These are phyloP conservation scores for Gonocerus acuteangulatus DNA, from an alignment of 2,888 invertebrate species.

Conservation along the genomic window DNA sequence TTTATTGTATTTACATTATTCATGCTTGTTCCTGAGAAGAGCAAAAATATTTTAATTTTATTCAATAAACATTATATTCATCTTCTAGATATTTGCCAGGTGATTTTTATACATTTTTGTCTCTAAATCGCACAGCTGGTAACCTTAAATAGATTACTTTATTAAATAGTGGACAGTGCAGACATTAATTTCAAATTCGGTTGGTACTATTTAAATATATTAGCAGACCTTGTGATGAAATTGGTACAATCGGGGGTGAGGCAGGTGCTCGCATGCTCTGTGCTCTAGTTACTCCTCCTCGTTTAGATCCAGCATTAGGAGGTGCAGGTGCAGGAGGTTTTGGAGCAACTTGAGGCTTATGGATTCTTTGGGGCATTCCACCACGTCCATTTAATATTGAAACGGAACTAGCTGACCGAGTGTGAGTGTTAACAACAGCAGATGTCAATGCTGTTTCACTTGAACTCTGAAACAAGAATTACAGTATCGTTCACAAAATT, in stretches of 20 bases:
- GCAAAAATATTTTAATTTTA: too few species aligned
- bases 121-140: too few species aligned
- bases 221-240: conserved; percentile 8
- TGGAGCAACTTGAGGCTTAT: conserved; percentile 75
- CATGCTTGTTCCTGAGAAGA: too few species aligned
- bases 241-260: conserved; percentile 53
- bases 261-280: conserved; percentile 79
- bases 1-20: too few species aligned
- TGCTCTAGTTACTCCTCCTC: conserved; percentile 50
- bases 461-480: conserved; percentile 48
- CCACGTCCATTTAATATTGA: conserved; percentile 30
- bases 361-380: conserved; percentile 40
- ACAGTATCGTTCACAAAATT: too few species aligned
- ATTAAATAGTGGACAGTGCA: too few species aligned
- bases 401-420: conserved; percentile 48
- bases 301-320: conserved; percentile 7
- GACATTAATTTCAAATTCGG: too few species aligned
- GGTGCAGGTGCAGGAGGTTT: conserved; percentile 51
- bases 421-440: conserved; percentile 36
- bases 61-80: too few species aligned
- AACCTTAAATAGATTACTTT: too few species aligned
- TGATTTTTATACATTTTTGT: too few species aligned
- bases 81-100: too few species aligned
- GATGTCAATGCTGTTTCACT: conserved; percentile 54
- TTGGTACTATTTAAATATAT: background rate